Conservation (phyloP, 1,140 invertebrate species). For the Aphelenchoides avenae region DNA sequence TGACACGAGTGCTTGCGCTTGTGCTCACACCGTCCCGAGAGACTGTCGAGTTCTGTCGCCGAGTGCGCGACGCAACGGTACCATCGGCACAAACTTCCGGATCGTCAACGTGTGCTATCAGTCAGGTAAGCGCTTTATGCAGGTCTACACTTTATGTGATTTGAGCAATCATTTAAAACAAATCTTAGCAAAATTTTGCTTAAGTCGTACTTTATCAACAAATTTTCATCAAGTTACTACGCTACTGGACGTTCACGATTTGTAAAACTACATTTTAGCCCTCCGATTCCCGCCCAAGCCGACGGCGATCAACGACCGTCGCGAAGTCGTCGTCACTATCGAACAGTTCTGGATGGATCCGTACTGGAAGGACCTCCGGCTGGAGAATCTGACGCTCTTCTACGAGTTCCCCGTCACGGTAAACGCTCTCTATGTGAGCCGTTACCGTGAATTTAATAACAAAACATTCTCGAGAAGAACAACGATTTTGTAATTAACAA, state of each 20-base stretch:
- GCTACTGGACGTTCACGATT: too few relatives aligned
- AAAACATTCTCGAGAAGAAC: too few relatives aligned
- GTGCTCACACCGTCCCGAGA: background rate
- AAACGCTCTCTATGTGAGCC: too few relatives aligned
- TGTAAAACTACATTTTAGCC: conserved; percentile 5
- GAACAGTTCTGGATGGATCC: conserved; percentile 30
- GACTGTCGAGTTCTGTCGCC: background rate
- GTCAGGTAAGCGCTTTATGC: conserved; percentile 7
- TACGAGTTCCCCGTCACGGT: conserved; percentile 30
- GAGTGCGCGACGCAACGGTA: background rate
- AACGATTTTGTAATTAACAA: too few relatives aligned
- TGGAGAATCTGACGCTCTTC: conserved; percentile 24
- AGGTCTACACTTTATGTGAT: too few relatives aligned
- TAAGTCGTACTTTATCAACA: too few relatives aligned
- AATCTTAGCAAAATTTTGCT: too few relatives aligned
- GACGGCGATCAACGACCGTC: conserved; percentile 16
- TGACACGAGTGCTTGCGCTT: too few relatives aligned
- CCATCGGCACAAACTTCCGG: background rate
- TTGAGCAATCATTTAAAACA: too few relatives aligned
- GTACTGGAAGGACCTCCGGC: conserved; percentile 29
- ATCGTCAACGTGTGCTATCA: conserved; percentile 20
- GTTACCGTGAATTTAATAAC: too few relatives aligned
- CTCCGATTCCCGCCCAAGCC: conserved; percentile 25
- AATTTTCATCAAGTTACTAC: background rate
- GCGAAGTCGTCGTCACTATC: conserved; percentile 33